Percentiles rank a stretch among this genome's conserved stretches.
phyloP scores from a whole-genome alignment of 92 coral and sea anemone genomes.

The Nematostella vectensis region DNA sequence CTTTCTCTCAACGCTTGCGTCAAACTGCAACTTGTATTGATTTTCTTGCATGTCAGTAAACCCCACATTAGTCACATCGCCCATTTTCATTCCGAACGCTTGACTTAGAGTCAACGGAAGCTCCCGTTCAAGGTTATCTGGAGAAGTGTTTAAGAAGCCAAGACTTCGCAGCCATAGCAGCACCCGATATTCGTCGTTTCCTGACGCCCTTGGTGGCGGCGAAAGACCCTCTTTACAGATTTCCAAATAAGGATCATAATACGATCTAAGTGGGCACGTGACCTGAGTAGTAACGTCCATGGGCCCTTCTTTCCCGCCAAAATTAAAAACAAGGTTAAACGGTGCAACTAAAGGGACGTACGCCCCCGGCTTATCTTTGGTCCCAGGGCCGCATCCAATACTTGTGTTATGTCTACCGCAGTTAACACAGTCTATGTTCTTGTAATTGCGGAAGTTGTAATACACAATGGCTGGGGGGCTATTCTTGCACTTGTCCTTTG shows the following conservation, averaged over 20 bases:
- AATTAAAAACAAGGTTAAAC: constrained; percentile 8
- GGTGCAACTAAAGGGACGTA: not conserved
- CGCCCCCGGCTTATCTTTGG: not conserved
- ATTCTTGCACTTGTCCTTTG: not conserved
- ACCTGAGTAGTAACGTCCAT: not conserved
- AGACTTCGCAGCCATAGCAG: constrained; percentile 22
- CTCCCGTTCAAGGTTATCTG: not conserved
- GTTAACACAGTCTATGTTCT: constrained; percentile 18
- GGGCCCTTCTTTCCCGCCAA: not conserved
- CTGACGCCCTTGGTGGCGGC: constrained; percentile 10
- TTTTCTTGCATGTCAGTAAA: not conserved
- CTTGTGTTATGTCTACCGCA: not conserved
- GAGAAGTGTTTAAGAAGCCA: not conserved
- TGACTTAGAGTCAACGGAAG: not conserved
- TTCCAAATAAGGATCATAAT: constrained; percentile 26
- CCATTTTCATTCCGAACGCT: not conserved
- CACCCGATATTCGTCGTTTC: constrained; percentile 16
- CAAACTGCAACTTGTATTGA: constrained; percentile 2
- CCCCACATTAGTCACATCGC: not conserved
- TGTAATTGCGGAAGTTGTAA: constrained; percentile 1
- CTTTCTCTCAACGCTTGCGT: not conserved
- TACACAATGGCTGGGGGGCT: constrained; percentile 5
- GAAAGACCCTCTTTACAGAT: constrained; percentile 14
- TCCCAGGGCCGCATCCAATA: not conserved
- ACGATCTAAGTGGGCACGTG: not conserved